phyloP scores from a whole-genome alignment of 1,140 invertebrate species.

The Drosophila novamexicana region DNA sequence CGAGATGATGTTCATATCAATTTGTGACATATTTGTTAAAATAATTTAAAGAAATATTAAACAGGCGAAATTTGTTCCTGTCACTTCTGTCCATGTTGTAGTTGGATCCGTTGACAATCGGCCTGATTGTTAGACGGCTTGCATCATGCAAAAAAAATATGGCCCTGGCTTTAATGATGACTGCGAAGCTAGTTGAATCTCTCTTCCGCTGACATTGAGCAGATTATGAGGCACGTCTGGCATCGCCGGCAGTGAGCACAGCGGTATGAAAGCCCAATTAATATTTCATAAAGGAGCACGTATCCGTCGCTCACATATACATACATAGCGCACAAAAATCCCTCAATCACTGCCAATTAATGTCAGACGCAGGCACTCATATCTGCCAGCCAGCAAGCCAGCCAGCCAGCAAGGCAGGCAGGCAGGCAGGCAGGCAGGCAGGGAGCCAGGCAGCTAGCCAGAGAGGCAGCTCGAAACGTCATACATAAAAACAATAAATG shows the following conservation, averaged over 20 bases:
- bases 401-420: conserved; percentile 32
- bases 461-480: conserved; percentile 63
- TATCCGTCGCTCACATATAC: conserved; percentile 51
- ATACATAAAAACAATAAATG: conserved; percentile 81
- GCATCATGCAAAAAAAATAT: conserved; percentile 7
- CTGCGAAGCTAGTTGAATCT: conserved; percentile 36
- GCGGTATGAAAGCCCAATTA: conserved; percentile 77
- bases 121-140: conserved; percentile 17
- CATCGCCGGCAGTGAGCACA: conserved; percentile 27
- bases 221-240: conserved; percentile 73
- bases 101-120: not conserved
- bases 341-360: conserved; percentile 83
- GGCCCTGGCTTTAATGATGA: conserved; percentile 46
- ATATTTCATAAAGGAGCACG: conserved; percentile 82
- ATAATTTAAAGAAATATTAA: conserved; percentile 1
- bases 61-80: not conserved
- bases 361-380: conserved; percentile 82
- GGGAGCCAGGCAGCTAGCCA: conserved; percentile 22
- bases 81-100: conserved; percentile 10
- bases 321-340: conserved; percentile 68
- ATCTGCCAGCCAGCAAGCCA: conserved; percentile 71
- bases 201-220: conserved; percentile 60
- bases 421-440: conserved; percentile 10
- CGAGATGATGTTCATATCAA: not conserved
- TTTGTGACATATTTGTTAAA: not conserved